These are phyloP conservation scores for Tupaia tana DNA, from an alignment of 2,113 vertebrate genomes.

Conservation along the genomic window DNA sequence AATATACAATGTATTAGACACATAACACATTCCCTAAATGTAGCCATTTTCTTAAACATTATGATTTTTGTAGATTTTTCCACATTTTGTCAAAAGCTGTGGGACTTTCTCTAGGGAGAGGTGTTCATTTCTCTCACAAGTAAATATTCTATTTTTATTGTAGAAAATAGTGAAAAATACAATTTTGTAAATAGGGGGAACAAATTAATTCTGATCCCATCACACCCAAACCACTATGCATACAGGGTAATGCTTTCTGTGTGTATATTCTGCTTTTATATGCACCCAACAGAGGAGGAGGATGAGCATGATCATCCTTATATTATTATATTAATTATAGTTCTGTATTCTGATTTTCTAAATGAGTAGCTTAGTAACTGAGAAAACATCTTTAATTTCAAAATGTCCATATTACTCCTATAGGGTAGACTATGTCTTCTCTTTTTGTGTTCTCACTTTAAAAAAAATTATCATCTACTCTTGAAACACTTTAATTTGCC, in stretches of 20 bases:
- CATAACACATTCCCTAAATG: background rate
- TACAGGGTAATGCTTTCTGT: rapidly evolving
- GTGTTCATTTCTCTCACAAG: background rate
- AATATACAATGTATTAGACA: no score
- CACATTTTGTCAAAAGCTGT: background rate
- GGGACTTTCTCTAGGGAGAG: background rate
- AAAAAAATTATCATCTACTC: background rate
- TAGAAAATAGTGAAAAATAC: background rate
- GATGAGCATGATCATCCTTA: no score
- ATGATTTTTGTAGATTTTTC: background rate
- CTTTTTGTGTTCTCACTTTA: background rate
- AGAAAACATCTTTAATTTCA: background rate
- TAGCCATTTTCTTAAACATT: background rate
- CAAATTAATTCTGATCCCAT: background rate
- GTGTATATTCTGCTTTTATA: background rate
- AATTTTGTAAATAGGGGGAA: background rate
- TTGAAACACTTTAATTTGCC: background rate
- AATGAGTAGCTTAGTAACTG: background rate
- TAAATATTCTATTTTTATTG: background rate
- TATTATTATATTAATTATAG: background rate
- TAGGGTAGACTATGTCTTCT: background rate
- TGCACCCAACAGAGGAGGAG: background rate
- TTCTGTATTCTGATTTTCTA: background rate
- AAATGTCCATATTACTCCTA: background rate
- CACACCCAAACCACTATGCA: background rate